Conservation (phyloP, 2,113 vertebrate genomes). For the Phyllostomus discolor region DNA sequence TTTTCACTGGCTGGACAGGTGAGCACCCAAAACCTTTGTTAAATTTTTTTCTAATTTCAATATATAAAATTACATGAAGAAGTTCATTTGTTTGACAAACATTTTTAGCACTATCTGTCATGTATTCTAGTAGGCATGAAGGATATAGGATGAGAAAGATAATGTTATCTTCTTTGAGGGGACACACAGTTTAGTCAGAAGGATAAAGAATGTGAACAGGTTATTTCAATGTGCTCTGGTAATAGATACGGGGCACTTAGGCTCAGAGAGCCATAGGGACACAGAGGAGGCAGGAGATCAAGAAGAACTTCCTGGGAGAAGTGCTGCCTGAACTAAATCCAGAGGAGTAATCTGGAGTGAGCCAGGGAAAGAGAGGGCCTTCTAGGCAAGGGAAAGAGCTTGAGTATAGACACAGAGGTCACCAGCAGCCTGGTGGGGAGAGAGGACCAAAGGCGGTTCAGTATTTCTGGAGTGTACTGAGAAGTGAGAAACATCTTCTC, state of each 20-base stretch:
- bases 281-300: background rate
- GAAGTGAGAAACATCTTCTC: background rate
- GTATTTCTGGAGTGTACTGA: background rate
- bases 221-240: background rate
- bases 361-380: background rate
- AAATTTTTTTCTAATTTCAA: background rate
- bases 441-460: background rate
- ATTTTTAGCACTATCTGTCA: background rate
- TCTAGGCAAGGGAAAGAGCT: background rate
- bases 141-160: background rate
- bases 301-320: background rate
- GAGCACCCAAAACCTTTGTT: background rate
- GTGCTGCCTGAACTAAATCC: background rate
- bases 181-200: background rate
- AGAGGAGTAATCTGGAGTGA: background rate
- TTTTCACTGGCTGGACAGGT: background rate
- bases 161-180: background rate
- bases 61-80: slow-evolving; percentile 17
- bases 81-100: background rate
- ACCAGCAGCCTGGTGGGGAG: background rate
- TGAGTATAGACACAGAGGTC: background rate
- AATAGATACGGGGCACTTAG: background rate
- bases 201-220: background rate
- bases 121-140: background rate
- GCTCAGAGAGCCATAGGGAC: background rate